Percentiles rank a stretch among this genome's conserved stretches.
Evolutionary conservation across 2,888 invertebrate genomes (phyloP).

Genomic region (Campoplex nolae): DNA sequence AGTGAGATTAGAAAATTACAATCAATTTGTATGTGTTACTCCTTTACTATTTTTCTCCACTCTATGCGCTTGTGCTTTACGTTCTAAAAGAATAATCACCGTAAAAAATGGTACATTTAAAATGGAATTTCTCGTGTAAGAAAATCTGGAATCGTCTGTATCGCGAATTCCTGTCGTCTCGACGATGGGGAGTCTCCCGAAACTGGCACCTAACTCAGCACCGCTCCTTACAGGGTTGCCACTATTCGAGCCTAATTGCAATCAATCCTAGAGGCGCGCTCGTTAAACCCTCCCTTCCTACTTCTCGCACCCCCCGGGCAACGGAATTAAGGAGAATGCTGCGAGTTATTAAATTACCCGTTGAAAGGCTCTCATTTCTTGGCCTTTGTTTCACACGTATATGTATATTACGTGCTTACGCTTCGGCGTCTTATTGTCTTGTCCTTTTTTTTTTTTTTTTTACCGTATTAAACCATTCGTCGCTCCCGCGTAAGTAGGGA

Average conservation of each 20-base stretch:
- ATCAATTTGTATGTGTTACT: background rate
- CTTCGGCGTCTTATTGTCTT: constrained; percentile 3
- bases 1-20: background rate
- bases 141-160: constrained; percentile 39
- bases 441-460: background rate
- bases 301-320: constrained; percentile 42
- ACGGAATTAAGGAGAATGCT: constrained; percentile 66
- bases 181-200: constrained; percentile 53
- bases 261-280: constrained; percentile 75
- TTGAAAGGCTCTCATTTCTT: constrained; percentile 61
- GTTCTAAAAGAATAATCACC: too few relatives aligned
- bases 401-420: constrained; percentile 15
- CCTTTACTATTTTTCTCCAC: background rate
- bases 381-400: constrained; percentile 50
- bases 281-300: constrained; percentile 68
- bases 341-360: constrained; percentile 70
- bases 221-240: constrained; percentile 36
- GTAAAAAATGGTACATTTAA: background rate
- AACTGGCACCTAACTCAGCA: constrained; percentile 58
- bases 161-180: constrained; percentile 42
- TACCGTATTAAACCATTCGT: constrained; percentile 17
- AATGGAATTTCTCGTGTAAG: constrained; percentile 14
- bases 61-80: too few relatives aligned
- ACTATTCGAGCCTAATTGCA: constrained; percentile 74
- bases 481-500: background rate